Evolutionary conservation across 2,113 vertebrate species (phyloP).

Genomic region (Cygnus atratus): DNA sequence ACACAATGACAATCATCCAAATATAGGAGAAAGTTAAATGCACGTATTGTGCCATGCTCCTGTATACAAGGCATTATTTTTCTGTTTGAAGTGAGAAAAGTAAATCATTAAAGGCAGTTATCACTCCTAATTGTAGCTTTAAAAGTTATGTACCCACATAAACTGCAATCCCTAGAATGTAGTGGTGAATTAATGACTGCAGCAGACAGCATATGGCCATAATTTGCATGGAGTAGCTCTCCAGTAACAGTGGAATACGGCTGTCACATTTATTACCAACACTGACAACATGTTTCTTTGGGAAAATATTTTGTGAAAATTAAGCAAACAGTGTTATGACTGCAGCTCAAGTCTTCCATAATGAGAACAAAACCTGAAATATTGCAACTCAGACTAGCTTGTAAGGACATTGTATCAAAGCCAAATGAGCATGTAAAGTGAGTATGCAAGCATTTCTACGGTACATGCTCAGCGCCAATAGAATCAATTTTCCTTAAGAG

Average conservation of each 20-base stretch:
- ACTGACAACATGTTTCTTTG: not conserved
- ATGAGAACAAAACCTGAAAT: not conserved
- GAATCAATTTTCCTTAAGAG: not conserved
- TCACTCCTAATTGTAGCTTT: not conserved
- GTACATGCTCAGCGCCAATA: not conserved
- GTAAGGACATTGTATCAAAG: not conserved
- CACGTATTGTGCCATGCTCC: not conserved
- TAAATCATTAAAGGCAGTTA: not conserved
- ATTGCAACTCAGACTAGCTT: not conserved
- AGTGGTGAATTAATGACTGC: not conserved
- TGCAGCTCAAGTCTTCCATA: not conserved
- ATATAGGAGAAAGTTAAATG: not conserved
- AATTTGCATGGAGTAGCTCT: not conserved
- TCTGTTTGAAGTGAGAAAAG: not conserved
- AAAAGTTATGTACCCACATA: not conserved
- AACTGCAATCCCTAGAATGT: not conserved
- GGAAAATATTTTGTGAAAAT: constrained; percentile 11
- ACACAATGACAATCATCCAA: not conserved
- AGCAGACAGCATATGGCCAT: not conserved
- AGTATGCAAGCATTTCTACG: not conserved
- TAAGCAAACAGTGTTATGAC: not conserved
- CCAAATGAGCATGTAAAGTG: not conserved
- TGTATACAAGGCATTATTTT: not conserved
- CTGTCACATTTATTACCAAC: not conserved
- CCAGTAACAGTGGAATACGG: not conserved